Percentiles rank a stretch among this genome's conserved stretches.
These are phyloP conservation scores for Morpho deidamia DNA, from an alignment of 2,888 invertebrate species.

Conservation along the genomic window DNA sequence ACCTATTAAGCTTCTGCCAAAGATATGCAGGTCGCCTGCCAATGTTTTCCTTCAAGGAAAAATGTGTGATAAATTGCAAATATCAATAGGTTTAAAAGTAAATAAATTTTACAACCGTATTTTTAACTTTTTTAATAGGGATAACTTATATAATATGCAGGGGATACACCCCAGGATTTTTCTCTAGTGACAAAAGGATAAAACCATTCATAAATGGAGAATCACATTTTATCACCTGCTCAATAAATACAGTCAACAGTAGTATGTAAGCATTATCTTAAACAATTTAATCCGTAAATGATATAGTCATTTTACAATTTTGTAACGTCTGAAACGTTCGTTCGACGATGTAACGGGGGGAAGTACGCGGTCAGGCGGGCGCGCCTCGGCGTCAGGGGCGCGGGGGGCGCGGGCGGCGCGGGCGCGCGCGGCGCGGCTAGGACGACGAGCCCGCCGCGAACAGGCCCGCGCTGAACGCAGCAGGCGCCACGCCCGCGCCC, in stretches of 20 bases:
- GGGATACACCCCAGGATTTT: slow-evolving; percentile 66
- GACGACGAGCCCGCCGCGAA: slow-evolving; percentile 73
- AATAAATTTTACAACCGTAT: slow-evolving; percentile 24
- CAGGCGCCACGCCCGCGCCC: slow-evolving; percentile 27
- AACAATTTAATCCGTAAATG: slow-evolving; percentile 72
- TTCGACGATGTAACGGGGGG: background rate
- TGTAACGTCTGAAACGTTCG: background rate
- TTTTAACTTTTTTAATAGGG: slow-evolving; percentile 78
- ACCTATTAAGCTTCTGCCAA: no score
- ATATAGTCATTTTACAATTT: slow-evolving; percentile 68
- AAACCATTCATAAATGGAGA: slow-evolving; percentile 68
- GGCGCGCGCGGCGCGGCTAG: slow-evolving; percentile 71
- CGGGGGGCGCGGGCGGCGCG: slow-evolving; percentile 30
- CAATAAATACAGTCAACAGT: slow-evolving; percentile 78
- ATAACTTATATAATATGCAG: slow-evolving; percentile 78
- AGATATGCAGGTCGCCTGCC: no score
- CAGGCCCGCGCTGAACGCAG: slow-evolving; percentile 60
- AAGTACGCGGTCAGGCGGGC: slow-evolving; percentile 15
- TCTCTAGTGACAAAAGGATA: slow-evolving; percentile 73
- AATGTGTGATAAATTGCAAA: no score
- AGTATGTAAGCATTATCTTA: slow-evolving; percentile 70
- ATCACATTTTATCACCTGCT: slow-evolving; percentile 75
- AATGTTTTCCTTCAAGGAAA: no score
- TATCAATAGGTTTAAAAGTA: slow-evolving; percentile 3
- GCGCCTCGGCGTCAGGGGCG: slow-evolving; percentile 32